Base-by-base conservation (phyloP, 1,140 invertebrate species). In the Agraylea sexmaculata region DNA sequence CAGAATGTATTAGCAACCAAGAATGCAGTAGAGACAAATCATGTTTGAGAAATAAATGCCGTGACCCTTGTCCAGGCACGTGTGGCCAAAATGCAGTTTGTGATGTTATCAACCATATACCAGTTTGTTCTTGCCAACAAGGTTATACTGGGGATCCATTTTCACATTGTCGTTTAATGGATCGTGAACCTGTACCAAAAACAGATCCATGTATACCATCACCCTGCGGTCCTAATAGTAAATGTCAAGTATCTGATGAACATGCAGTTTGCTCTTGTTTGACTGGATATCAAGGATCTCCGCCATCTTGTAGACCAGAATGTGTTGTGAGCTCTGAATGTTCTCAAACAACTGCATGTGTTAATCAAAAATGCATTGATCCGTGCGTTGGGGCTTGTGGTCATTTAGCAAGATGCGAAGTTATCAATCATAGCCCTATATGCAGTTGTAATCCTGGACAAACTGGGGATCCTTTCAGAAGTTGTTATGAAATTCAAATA, bases 31-130 rank as follows among this genome's bases (percentile, higher is more conserved):
- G 80, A 47, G 76, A 86, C 54, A 80, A 81, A 56, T 79, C 82
- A 23, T 90, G 87, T 53, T 69, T 83, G 38, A 74, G 78, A 50
- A 84, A 84, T 46, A 86, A 84, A 56, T 90, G 87, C 52, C 64
- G 68, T 15, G 79, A 87, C 63, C 85, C 85, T 15, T 88, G 85
- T 50, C 74, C 78, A 7, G 82, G 82, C 39, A 78, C 79, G 21
- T 87, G 84, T 57, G 83, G 83, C n/a, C 71, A 78, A 39, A 85
- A 87, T 60, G 83, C 87, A 6, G 62, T 82, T 46, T 92, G 87
- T 58, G 77, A 82, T 50, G 80, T 88, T 1, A 74, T 86, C 12
- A 82, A 86, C 53, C 87, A 91, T 56, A 84, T 84, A 49, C 83
- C 85, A 1, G 73, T 78, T 4, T 89, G 86, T 52, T 82, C 77